Evolutionary conservation across 2,113 vertebrate species (phyloP).

Genomic region (Beaufortia kweichowensis): DNA sequence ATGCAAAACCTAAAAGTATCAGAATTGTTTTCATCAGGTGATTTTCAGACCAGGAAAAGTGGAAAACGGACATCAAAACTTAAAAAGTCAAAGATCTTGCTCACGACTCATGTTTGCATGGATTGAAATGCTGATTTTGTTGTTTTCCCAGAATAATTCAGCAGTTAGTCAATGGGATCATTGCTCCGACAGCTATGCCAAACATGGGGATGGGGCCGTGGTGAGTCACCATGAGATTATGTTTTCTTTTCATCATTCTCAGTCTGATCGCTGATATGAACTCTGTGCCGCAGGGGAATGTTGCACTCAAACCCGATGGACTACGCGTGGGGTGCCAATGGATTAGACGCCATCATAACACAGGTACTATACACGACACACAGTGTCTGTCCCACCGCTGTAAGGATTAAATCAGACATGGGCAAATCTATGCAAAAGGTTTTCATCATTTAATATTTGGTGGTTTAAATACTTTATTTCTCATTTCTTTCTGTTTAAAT

Average conservation of each 20-base stretch:
- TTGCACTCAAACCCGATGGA: slow-evolving; percentile 97
- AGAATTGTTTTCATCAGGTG: no score
- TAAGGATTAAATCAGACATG: no score
- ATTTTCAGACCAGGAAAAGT: no score
- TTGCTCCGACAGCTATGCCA: slow-evolving; percentile 92
- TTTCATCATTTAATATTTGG: no score
- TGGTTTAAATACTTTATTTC: no score
- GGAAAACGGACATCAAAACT: no score
- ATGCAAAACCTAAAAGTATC: no score
- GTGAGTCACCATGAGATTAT: slow-evolving; percentile 75
- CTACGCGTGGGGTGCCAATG: slow-evolving; percentile 95
- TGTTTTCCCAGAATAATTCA: slow-evolving; percentile 87
- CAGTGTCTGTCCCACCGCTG: background rate
- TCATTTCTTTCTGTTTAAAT: no score
- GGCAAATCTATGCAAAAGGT: no score
- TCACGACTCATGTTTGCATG: background rate
- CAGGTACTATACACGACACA: slow-evolving; percentile 74
- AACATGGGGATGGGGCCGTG: slow-evolving; percentile 89
- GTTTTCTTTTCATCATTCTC: background rate
- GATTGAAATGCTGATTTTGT: slow-evolving; percentile 23
- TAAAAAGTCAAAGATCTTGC: no score
- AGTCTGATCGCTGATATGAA: background rate
- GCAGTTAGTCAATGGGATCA: slow-evolving; percentile 94
- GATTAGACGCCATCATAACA: slow-evolving; percentile 93
- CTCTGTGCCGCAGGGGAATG: slow-evolving; percentile 78